Evolutionary conservation across 2,113 vertebrate species (phyloP).

Genomic region (Epinephelus lanceolatus): DNA sequence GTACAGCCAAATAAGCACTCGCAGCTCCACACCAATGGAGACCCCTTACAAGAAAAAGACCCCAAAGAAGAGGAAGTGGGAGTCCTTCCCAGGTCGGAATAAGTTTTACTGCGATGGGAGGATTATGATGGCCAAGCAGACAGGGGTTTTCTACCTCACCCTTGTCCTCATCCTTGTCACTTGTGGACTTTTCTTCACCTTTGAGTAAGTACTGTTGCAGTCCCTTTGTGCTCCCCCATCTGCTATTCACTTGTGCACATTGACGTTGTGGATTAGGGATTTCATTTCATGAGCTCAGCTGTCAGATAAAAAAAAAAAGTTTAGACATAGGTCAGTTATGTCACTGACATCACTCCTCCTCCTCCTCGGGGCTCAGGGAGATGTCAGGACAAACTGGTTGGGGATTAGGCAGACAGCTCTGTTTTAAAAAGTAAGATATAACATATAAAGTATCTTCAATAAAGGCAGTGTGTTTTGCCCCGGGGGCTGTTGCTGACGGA

Average conservation of each 20-base stretch:
- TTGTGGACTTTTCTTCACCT: constrained; percentile 98
- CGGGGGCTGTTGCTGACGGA: neutral
- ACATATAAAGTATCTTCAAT: neutral
- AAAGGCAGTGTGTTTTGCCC: neutral
- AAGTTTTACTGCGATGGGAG: constrained; percentile 97
- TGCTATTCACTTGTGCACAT: constrained; percentile 8
- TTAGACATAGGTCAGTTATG: constrained; percentile 54
- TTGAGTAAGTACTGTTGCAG: constrained; percentile 92
- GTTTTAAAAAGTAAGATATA: neutral
- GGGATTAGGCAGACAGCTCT: constrained; percentile 17
- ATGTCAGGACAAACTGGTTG: constrained; percentile 38
- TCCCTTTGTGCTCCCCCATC: neutral
- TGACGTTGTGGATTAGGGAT: constrained; percentile 38
- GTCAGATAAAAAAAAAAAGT: constrained; percentile 24
- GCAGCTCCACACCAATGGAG: constrained; percentile 97
- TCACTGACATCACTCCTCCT: constrained; percentile 32
- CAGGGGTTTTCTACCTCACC: constrained; percentile 98
- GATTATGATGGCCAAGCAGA: constrained; percentile 99
- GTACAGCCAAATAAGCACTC: constrained; percentile 98
- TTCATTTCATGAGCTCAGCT: constrained; percentile 47
- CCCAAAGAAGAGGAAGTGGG: constrained; percentile 93
- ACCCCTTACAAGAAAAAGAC: constrained; percentile 93
- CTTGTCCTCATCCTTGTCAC: constrained; percentile 96
- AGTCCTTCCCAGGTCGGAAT: constrained; percentile 97
- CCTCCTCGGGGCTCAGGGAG: constrained; percentile 25